These are phyloP conservation scores for Ceyx cyanopectus DNA, from an alignment of 2,113 vertebrate species.

Conservation along the genomic window DNA sequence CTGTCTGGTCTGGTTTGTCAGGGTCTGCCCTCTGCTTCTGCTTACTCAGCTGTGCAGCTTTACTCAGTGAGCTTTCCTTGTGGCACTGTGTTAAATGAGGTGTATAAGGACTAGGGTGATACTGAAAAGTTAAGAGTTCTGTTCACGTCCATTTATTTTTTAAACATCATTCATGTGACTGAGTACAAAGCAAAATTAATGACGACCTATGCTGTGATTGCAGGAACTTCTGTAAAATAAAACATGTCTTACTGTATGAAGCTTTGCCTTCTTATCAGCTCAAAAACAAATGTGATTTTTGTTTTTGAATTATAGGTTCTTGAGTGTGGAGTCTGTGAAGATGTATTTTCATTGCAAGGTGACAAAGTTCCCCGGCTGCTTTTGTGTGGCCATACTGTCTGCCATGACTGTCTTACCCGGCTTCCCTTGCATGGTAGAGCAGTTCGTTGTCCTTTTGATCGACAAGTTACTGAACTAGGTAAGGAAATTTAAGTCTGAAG, in stretches of 20 bases:
- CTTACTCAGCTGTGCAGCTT: background rate
- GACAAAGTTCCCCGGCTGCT: slow-evolving; percentile 96
- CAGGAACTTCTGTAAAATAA: background rate
- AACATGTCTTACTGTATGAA: accelerated
- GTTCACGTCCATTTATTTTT: background rate
- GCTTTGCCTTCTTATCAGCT: background rate
- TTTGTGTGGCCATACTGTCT: slow-evolving; percentile 96
- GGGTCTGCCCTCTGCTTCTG: background rate
- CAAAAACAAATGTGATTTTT: background rate
- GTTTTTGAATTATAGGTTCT: slow-evolving; percentile 83
- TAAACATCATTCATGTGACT: accelerated
- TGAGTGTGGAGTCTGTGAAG: slow-evolving; percentile 97
- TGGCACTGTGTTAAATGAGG: background rate
- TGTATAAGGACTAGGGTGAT: background rate
- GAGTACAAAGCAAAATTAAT: background rate
- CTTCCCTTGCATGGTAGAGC: slow-evolving; percentile 94
- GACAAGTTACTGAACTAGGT: slow-evolving; percentile 97
- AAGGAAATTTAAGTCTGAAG: slow-evolving; percentile 17
- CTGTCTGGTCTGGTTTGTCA: background rate
- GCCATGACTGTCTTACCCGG: slow-evolving; percentile 95
- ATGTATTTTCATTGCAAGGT: slow-evolving; percentile 96
- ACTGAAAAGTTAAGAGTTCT: background rate
- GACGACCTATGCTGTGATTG: background rate
- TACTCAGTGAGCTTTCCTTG: background rate
- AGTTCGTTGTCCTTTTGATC: slow-evolving; percentile 95